phyloP scores from a whole-genome alignment of 1,140 invertebrate genomes.

The Euwallacea similis region DNA sequence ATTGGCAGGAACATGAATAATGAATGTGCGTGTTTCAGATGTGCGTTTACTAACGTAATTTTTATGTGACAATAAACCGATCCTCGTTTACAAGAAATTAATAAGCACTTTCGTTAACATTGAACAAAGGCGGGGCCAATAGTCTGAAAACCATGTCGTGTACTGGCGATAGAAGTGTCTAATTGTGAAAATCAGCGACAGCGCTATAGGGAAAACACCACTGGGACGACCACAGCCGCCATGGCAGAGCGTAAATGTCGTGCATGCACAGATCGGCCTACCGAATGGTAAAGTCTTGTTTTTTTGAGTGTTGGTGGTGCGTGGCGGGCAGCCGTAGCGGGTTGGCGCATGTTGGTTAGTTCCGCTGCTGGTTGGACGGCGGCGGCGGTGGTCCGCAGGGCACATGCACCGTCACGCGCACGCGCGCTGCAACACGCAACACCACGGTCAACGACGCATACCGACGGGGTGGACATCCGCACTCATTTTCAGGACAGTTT shows the following conservation, averaged over 20 bases:
- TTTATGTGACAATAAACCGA: too few species aligned
- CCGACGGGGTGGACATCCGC: background rate
- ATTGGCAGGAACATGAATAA: too few species aligned
- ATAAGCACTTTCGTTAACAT: too few species aligned
- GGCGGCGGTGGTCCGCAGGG: conserved; percentile 50
- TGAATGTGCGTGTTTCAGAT: too few species aligned
- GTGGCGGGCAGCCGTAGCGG: conserved; percentile 51
- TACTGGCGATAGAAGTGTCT: background rate
- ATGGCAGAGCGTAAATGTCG: conserved; percentile 13
- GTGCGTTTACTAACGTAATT: too few species aligned
- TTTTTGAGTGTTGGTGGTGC: conserved; percentile 33
- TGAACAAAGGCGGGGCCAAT: too few species aligned
- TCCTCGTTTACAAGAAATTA: too few species aligned
- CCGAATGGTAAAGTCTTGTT: conserved; percentile 43
- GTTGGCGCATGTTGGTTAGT: conserved; percentile 49
- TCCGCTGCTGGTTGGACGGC: conserved; percentile 45
- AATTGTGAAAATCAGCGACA: conserved; percentile 10
- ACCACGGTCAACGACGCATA: conserved; percentile 44
- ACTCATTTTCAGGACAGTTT: too few species aligned
- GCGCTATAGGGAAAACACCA: conserved; percentile 15
- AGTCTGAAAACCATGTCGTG: too few species aligned
- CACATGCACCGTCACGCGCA: conserved; percentile 59
- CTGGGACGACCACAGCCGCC: conserved; percentile 1
- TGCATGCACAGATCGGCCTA: conserved; percentile 47
- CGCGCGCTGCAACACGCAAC: conserved; percentile 59